Percentiles rank a stretch among this genome's conserved stretches.
Evolutionary conservation across 2,888 invertebrate species (phyloP).

Genomic region (Spialia ferax): DNA sequence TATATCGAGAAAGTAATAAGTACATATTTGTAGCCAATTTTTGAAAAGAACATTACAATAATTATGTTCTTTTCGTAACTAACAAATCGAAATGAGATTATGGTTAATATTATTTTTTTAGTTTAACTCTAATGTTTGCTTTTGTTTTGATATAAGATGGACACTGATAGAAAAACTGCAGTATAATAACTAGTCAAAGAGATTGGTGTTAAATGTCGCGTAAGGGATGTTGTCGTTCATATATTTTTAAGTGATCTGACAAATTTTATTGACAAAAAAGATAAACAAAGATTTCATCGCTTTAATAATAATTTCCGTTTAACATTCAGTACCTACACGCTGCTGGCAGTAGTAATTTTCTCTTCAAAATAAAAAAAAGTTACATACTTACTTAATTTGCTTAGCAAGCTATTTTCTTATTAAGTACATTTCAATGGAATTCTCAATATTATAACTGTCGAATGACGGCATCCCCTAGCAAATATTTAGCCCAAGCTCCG

Average conservation of each 20-base stretch:
- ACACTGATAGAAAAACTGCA: neutral
- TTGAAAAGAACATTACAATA: neutral
- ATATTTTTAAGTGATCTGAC: neutral
- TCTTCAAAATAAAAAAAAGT: no score
- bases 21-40: neutral
- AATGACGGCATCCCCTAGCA: constrained; percentile 34
- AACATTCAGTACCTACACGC: no score
- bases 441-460: neutral
- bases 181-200: constrained; percentile 60
- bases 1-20: no score
- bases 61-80: neutral
- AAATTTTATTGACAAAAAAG: neutral
- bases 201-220: constrained; percentile 47
- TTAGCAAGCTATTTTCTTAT: neutral
- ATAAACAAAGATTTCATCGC: no score
- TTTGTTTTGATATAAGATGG: constrained; percentile 5
- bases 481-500: constrained; percentile 33
- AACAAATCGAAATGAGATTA: neutral
- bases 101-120: neutral
- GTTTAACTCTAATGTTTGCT: neutral
- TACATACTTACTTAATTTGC: neutral
- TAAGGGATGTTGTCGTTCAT: constrained; percentile 1
- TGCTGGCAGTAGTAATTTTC: no score
- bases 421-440: neutral
- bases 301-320: no score